A percentile compares a stretch with the other conserved stretches of the same genome.
These are phyloP conservation scores for Ochotona curzoniae DNA, from an alignment of 2,113 vertebrate genomes.

Conservation along the genomic window DNA sequence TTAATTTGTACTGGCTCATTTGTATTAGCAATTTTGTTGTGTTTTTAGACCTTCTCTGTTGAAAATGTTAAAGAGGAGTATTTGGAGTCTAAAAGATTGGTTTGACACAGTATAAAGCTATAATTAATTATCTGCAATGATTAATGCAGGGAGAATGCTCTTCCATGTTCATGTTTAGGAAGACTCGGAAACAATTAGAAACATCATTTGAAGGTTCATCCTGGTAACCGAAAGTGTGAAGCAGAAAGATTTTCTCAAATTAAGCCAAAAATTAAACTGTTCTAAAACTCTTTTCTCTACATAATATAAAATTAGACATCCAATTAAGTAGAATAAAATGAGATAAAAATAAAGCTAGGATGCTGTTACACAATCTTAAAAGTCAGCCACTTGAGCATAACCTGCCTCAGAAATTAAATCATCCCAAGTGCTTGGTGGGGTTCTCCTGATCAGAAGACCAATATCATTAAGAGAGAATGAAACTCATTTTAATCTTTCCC, in stretches of 20 bases:
- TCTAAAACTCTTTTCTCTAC: slow-evolving; percentile 22
- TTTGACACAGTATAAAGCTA: slow-evolving; percentile 10
- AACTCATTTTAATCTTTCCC: slow-evolving; percentile 4
- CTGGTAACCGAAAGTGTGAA: slow-evolving; percentile 40
- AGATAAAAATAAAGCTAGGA: neutral
- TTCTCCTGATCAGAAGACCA: slow-evolving; percentile 7
- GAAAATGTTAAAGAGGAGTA: neutral
- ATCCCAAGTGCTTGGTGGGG: neutral
- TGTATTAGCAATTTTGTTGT: neutral
- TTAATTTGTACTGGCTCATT: slow-evolving; percentile 24
- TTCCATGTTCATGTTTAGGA: neutral
- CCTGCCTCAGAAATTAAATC: slow-evolving; percentile 34
- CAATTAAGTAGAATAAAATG: slow-evolving; percentile 63
- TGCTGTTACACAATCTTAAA: slow-evolving; percentile 50
- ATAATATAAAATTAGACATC: slow-evolving; percentile 52
- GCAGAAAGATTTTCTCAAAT: slow-evolving; percentile 48
- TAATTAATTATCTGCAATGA: neutral
- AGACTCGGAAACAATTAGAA: slow-evolving; percentile 60
- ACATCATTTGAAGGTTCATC: slow-evolving; percentile 40
- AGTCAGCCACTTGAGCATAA: slow-evolving; percentile 24
- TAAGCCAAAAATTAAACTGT: slow-evolving; percentile 25
- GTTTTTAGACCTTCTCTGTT: neutral
- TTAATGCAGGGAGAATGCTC: neutral
- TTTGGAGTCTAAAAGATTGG: neutral
- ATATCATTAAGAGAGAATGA: slow-evolving; percentile 19